A percentile compares a stretch with the other conserved stretches of the same genome.
Conservation (phyloP, 2,113 vertebrate species). For the Urocolius indicus region DNA sequence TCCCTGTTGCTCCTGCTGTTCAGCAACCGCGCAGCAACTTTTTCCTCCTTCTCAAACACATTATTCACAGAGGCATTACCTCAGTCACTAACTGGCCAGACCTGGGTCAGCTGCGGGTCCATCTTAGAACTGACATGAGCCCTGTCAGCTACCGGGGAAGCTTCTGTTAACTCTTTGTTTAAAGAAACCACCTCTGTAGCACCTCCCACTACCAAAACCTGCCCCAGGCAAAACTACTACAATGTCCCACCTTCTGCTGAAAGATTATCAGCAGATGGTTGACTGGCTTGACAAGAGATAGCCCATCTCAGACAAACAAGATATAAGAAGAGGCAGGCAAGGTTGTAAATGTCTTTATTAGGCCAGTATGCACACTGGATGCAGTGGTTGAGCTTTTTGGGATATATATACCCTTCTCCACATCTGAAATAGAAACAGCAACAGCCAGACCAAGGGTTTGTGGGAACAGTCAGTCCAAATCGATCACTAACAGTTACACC, state of each 20-base stretch:
- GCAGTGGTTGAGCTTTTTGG: neutral
- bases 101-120: too few species aligned
- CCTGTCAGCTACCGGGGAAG: too few species aligned
- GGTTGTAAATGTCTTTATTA: neutral
- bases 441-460: neutral
- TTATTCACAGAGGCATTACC: too few species aligned
- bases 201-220: too few species aligned
- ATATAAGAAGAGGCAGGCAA: neutral
- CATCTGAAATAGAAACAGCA: neutral
- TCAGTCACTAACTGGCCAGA: too few species aligned
- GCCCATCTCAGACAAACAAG: neutral
- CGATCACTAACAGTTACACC: neutral
- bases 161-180: too few species aligned
- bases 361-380: neutral
- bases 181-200: too few species aligned
- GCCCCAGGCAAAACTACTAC: too few species aligned
- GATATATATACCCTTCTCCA: neutral
- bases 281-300: neutral
- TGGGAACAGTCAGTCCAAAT: neutral
- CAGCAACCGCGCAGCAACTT: too few species aligned
- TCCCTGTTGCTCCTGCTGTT: too few species aligned
- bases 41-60: too few species aligned
- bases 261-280: neutral
- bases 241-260: neutral
- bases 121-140: too few species aligned